Base-by-base conservation (phyloP, 1,140 invertebrate genomes). In the Drosophila bocki region DNA sequence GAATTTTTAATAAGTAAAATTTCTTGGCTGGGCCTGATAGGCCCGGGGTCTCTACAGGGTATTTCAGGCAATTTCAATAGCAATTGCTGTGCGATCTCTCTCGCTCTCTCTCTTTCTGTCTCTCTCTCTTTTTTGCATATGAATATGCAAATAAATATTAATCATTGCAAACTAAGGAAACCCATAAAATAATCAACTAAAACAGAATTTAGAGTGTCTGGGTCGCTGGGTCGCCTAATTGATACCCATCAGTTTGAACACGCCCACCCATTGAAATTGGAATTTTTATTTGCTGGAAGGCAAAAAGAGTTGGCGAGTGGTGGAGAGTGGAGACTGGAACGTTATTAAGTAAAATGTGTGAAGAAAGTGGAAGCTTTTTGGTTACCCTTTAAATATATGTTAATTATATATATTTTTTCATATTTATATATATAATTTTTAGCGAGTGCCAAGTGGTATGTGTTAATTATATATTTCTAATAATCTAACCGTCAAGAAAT, bases 111-210 rank as follows among this genome's bases (percentile, higher is more conserved):
- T 13, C 11, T 22, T 13, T 15, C 37, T 39, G 13, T 15, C 39
- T 41, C 15, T 15, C 39, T 41, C 39, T 39, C 5, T 8, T 7
- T 15, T 56, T 37, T 70, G 47, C 80, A 83, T 75, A 63, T 78
- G 37, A 62, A 74, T 50, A 83, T 83, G 81, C 80, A 88, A 87
- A 87, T 82, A 70, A 78, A 75, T 78, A 84, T 87, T 86, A 80
- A 78, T 74, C 77, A 80, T 80, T 90, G 71, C 69, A 50, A 80
- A 88, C 68, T 74, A 83, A 80, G 71, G 53, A 74, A 88, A 78
- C 42, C 53, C 64, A 74, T 83, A 80, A 71, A 86, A 53, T 70
- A 81, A 76, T 75, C 54, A 54, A 54, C 65, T 79, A 51, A 47
- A 54, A 71, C 65, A 69, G 48, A 61, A 50, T 51, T 75, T 42